A percentile compares a stretch with the other conserved stretches of the same genome.
Evolutionary conservation across 2,797 vertebrate species (phyloP).

Genomic region (Paedocypris micromegethes): DNA sequence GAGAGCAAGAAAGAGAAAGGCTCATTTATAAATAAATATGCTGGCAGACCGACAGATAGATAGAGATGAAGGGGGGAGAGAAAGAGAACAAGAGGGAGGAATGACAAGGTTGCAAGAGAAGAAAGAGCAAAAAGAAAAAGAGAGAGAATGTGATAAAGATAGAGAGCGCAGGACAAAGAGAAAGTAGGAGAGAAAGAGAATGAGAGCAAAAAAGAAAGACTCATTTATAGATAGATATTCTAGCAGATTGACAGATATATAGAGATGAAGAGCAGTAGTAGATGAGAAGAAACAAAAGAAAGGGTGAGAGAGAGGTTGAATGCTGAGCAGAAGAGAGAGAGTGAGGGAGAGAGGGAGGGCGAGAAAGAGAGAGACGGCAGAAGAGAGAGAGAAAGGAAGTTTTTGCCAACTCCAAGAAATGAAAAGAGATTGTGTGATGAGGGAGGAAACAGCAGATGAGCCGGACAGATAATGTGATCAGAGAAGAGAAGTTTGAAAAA

Average conservation of each 20-base stretch:
- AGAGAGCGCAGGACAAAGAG: neutral
- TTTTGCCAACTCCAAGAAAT: neutral
- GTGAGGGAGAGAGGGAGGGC: neutral
- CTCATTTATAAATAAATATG: neutral
- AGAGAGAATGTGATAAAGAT: neutral
- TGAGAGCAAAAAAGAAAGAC: neutral
- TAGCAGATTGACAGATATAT: no score
- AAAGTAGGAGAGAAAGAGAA: neutral
- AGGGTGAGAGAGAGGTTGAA: neutral
- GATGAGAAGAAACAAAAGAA: no score
- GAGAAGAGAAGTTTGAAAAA: slow-evolving; percentile 13
- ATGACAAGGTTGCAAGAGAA: neutral
- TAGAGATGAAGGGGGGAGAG: neutral
- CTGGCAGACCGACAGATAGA: neutral
- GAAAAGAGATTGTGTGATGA: neutral
- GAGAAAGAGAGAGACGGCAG: neutral
- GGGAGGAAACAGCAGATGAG: slow-evolving; percentile 15
- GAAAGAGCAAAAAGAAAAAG: slow-evolving; percentile 11
- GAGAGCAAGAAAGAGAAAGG: neutral
- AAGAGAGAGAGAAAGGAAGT: slow-evolving; percentile 8
- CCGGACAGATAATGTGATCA: slow-evolving; percentile 6
- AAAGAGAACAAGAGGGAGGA: neutral
- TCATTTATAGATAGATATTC: no score
- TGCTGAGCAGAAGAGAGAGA: neutral
- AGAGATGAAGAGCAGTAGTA: no score